Evolutionary conservation across 2,888 invertebrate genomes (phyloP).

Genomic region (Sepioteuthis lessoniana): DNA sequence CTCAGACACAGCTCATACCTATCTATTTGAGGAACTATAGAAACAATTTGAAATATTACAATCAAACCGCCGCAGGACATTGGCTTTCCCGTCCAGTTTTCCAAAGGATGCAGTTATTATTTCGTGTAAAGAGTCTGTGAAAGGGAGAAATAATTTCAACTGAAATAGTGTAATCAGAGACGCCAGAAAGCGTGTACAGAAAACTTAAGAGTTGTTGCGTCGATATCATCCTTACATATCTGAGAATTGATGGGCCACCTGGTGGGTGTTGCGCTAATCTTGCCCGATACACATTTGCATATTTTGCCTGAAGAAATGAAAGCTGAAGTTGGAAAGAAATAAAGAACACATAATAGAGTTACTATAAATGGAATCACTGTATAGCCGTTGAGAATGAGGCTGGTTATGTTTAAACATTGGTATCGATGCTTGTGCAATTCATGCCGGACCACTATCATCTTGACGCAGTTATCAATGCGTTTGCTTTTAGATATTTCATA

Average conservation of each 20-base stretch:
- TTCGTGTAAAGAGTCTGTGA: background rate
- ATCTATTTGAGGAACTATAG: background rate
- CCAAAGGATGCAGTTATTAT: conserved; percentile 14
- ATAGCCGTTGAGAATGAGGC: background rate
- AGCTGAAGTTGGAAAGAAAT: background rate
- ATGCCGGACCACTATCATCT: background rate
- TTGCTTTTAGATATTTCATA: background rate
- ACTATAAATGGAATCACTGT: background rate
- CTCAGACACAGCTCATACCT: background rate
- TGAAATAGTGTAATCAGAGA: background rate
- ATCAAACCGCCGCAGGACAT: background rate
- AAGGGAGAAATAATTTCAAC: background rate
- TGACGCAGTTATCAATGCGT: background rate
- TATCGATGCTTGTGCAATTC: background rate
- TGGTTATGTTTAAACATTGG: background rate
- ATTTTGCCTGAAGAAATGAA: background rate
- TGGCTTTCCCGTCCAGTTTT: conserved; percentile 2
- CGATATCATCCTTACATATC: background rate
- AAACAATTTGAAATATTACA: background rate
- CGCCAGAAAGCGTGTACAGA: conserved; percentile 23
- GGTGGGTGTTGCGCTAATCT: background rate
- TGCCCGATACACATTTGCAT: background rate
- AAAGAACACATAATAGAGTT: background rate
- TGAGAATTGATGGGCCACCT: background rate
- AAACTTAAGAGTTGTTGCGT: background rate